Conservation (phyloP, 2,797 vertebrate species). For the Epinephelus awoara region DNA sequence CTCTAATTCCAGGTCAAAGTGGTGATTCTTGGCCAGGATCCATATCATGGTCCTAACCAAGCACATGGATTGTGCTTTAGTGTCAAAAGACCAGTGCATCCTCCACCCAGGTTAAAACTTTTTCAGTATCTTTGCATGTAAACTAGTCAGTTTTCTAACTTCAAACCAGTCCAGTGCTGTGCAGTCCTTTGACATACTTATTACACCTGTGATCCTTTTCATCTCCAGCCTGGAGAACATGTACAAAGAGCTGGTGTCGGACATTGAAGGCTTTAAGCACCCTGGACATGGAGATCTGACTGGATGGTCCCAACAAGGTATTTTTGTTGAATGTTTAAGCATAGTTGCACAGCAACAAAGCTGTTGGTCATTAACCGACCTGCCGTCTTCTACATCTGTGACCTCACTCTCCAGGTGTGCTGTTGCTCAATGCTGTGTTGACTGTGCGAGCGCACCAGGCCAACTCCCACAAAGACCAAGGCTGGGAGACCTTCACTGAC, state of each 20-base stretch:
- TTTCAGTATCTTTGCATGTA: neutral
- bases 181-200: neutral
- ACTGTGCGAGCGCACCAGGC: conserved; percentile 92
- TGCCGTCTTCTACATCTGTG: neutral
- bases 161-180: neutral
- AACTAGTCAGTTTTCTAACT: neutral
- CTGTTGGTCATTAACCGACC: neutral
- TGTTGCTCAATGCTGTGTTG: conserved; percentile 95
- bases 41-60: conserved; percentile 95
- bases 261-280: conserved; percentile 93
- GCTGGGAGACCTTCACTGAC: conserved; percentile 96
- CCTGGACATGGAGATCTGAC: conserved; percentile 95
- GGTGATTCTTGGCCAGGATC: conserved; percentile 97
- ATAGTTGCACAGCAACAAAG: neutral
- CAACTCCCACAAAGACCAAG: conserved; percentile 93
- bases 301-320: conserved; percentile 97
- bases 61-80: conserved; percentile 98
- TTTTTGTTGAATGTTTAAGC: conserved; percentile 1
- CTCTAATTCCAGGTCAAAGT: conserved; percentile 91
- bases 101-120: conserved; percentile 90
- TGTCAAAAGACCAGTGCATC: conserved; percentile 91
- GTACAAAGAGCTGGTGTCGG: conserved; percentile 92
- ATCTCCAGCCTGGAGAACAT: conserved; percentile 93
- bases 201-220: neutral
- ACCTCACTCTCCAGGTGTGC: conserved; percentile 86